Evolutionary conservation across 2,113 vertebrate species (phyloP).

Genomic region (Pithys albifrons): DNA sequence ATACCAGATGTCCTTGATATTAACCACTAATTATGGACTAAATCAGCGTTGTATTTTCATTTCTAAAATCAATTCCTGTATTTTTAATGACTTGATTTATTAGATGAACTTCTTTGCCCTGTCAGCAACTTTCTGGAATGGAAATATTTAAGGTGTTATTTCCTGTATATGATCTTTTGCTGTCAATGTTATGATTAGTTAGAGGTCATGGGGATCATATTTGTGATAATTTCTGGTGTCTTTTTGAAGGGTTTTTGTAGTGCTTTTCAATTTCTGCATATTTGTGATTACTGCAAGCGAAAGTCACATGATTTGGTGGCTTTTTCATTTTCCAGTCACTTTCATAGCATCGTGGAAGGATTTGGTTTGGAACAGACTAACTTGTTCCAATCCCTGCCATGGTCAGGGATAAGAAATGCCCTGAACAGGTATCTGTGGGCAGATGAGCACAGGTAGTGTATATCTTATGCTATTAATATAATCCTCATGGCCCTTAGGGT

Average conservation of each 20-base stretch:
- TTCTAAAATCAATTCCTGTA: not conserved
- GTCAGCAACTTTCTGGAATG: not conserved
- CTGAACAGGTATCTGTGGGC: not conserved
- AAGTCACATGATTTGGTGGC: not conserved
- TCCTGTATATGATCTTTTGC: not conserved
- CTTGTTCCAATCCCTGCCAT: rapidly evolving
- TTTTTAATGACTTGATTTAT: not conserved
- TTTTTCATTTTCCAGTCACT: not conserved
- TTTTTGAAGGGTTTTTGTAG: not conserved
- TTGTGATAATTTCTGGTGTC: not conserved
- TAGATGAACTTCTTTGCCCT: not conserved
- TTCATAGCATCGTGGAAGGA: not conserved
- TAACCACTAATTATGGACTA: not conserved
- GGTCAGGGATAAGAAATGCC: not conserved
- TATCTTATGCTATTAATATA: not conserved
- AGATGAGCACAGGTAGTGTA: not conserved
- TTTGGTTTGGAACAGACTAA: not conserved
- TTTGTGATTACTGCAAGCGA: not conserved
- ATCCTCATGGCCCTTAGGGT: not conserved
- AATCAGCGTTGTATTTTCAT: not conserved
- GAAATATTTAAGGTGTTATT: not conserved
- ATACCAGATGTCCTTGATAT: not conserved
- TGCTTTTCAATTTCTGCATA: not conserved
- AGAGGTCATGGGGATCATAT: not conserved
- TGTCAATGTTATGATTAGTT: not conserved